Evolutionary conservation across 2,113 vertebrate species (phyloP), one percentile per base, ranked within the genome.

Genomic region (Platysteira castanea): DNA sequence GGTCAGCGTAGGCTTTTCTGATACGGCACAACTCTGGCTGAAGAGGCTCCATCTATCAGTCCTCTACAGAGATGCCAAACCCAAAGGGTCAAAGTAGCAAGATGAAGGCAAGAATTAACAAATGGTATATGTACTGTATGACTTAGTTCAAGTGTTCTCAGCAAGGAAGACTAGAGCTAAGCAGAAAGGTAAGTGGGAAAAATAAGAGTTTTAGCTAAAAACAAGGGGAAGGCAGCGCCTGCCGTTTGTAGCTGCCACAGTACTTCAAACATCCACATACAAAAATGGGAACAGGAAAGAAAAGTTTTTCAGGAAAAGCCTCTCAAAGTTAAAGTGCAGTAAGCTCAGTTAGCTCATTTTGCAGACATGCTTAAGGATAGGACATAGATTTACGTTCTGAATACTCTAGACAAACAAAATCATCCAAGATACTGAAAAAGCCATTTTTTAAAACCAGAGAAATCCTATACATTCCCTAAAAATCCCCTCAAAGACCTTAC

Each of bases 71-170:
- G 1, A 13, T 13, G 21, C 18, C 57, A 89, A 83, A 91, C 83
- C 15, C 3, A 2, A 79, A 87, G 13, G 41, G 37, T 22, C 7
- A 10, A 88, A 74, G 78, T 20, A 84, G 87, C 16, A 93, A 82
- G 65, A 61, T n/a, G 75, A 64, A 64, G 49, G 28, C 28, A 76
- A 70, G 30, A 64, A 41, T 71, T 61, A 50, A 68, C 33, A 44
- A 79, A 44, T 0, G 0, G 37, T 18, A 7, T 49, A 20, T 10
- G 21, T 7, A 57, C 12, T 13, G 4, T 5, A 33, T 71, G 16
- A 90, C 39, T 87, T 50, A 59, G 28, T 83, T 78, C 53, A 33
- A 64, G 31, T 44, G 44, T 60, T 91, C 65, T 85, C 59, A 49
- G 16, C 2, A 4, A 93, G 31, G 47, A 69, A 88, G 33, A 39